Conservation (phyloP, 2,888 invertebrate genomes). For the Julus scandinavius region DNA sequence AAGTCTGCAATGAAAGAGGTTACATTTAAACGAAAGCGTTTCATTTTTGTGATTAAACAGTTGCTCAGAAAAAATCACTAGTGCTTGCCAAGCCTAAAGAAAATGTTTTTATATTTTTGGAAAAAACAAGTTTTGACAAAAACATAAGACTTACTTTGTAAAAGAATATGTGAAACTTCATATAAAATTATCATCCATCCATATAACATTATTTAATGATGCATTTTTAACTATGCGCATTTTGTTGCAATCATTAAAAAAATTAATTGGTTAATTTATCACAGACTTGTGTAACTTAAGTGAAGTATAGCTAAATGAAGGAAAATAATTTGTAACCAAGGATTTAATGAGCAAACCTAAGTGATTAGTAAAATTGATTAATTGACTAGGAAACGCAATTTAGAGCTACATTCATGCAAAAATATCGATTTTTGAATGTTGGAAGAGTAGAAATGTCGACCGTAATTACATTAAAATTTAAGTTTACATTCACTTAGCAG, state of each 20-base stretch:
- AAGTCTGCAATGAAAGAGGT: no score
- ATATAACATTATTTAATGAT: not conserved
- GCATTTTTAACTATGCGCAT: not conserved
- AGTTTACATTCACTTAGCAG: not conserved
- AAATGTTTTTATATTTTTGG: no score
- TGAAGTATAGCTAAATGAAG: not conserved
- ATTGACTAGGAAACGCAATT: conserved; percentile 13
- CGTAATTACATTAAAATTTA: not conserved
- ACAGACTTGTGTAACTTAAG: not conserved
- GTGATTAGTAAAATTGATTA: conserved; percentile 29
- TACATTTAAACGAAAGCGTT: no score
- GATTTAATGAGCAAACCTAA: conserved; percentile 39
- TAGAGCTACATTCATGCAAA: not conserved
- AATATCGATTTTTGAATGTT: conserved; percentile 25
- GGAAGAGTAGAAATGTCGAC: not conserved
- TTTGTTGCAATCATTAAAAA: not conserved
- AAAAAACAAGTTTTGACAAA: no score
- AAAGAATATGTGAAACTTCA: not conserved
- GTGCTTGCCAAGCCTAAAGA: no score
- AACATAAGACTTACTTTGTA: not conserved
- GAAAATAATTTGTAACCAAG: not conserved
- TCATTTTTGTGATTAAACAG: no score
- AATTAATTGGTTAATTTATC: conserved; percentile 10
- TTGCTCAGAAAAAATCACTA: no score
- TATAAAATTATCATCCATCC: not conserved